Base-by-base conservation (phyloP, 2,888 invertebrate species). In the Acleris cristana region DNA sequence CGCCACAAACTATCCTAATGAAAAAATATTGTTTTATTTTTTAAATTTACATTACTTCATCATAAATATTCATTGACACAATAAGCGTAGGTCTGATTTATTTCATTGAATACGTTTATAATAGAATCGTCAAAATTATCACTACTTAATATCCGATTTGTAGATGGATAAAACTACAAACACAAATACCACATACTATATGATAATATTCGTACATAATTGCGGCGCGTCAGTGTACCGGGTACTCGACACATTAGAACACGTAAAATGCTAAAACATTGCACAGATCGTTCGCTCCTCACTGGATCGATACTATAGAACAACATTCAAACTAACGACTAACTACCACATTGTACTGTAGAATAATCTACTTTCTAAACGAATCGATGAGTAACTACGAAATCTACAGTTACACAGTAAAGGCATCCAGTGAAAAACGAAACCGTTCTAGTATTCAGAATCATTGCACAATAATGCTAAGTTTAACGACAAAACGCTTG, bases 21-120 rank as follows among this genome's bases (percentile, higher is more conserved):
- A 84, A 88, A 88, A 89, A 86, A 89, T 88, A 88, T 84, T 75
- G 72, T 84, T 74, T 73, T 76, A 70, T 82, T 14, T 40, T 12
- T 77, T 81, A 73, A 73, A 73, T 74, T 79, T 74, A 74, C 72
- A 73, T 76, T 76, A 76, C 71, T 73, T 71, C 66, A 80, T 74
- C 74, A 77, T 77, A 82, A 76, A 81, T 80, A 78, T 80, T 83
- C 79, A 85, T 84, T 80, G 82, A 84, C 81, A 84, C 80, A 80
- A 80, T 82, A 86, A 87, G 84, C 86, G 82, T 85, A 85, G 77
- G 76, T 83, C 76, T 76, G 74, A 83, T 79, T 77, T 79, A 78
- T 72, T 78, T 70, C 58, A 69, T 62, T 69, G 61, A 69, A 57
- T 63, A 69, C 44, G 62, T 66, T 70, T 57, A 44, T 56, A 65